phyloP scores from a whole-genome alignment of 2,797 vertebrate genomes.

The Bradypodion pumilum region DNA sequence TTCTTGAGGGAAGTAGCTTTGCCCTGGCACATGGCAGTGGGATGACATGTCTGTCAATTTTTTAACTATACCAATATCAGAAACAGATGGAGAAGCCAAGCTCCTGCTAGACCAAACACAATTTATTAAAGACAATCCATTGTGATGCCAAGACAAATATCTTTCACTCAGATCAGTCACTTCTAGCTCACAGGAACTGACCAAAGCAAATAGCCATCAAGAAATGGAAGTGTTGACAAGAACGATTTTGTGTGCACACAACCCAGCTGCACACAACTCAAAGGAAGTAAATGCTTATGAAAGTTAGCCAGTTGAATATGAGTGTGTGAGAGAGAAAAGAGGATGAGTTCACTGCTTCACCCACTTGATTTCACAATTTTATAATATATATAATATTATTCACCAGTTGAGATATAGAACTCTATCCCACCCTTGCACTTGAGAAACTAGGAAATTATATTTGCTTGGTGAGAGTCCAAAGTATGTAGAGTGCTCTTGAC shows the following conservation, averaged over 20 bases:
- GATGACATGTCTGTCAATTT: conserved; percentile 65
- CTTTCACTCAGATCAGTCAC: conserved; percentile 66
- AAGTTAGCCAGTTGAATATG: not conserved
- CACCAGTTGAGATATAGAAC: not conserved
- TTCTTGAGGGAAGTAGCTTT: conserved; percentile 52
- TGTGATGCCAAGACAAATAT: conserved; percentile 71
- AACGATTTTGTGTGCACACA: conserved; percentile 62
- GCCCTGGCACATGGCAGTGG: conserved; percentile 58
- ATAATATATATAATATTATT: not conserved
- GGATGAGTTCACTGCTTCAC: not conserved
- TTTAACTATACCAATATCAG: conserved; percentile 73
- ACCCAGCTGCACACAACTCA: not conserved
- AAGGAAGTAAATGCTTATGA: not conserved
- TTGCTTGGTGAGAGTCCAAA: no score
- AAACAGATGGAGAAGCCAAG: conserved; percentile 73
- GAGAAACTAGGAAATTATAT: no score
- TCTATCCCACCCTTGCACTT: no score
- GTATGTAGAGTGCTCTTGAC: no score
- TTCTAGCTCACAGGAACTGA: conserved; percentile 65
- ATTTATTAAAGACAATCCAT: conserved; percentile 62
- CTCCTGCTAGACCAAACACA: conserved; percentile 71
- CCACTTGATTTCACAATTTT: not conserved
- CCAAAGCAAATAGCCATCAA: conserved; percentile 75
- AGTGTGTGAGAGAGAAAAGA: not conserved
- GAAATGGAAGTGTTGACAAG: conserved; percentile 71